Conservation (phyloP, 2,797 vertebrate genomes). For the Falco novaeseelandiae region DNA sequence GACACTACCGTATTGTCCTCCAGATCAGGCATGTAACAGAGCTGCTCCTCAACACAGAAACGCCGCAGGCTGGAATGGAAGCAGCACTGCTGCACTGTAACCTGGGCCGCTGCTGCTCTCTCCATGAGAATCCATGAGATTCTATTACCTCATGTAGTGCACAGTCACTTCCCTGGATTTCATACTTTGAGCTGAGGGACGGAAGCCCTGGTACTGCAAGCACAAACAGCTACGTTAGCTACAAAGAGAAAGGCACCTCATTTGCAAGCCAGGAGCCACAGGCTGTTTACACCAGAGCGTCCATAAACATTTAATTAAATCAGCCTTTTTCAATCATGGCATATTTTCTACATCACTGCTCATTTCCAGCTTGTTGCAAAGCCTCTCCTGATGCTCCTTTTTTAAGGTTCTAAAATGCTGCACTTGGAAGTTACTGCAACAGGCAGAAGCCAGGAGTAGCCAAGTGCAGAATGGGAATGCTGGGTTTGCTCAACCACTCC, state of each 20-base stretch:
- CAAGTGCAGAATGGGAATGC: neutral
- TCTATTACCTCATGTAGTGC: neutral
- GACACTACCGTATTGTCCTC: neutral
- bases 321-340: neutral
- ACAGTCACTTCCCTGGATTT: neutral
- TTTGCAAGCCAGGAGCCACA: slow-evolving; percentile 28
- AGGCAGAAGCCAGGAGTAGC: neutral
- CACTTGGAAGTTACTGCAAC: neutral
- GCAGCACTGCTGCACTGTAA: neutral
- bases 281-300: slow-evolving; percentile 28
- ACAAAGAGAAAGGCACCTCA: neutral
- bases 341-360: slow-evolving; percentile 35
- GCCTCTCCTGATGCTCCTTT: neutral
- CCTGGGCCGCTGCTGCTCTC: neutral
- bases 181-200: neutral
- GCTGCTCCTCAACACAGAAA: neutral
- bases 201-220: neutral
- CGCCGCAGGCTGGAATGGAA: neutral
- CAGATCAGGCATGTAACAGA: neutral
- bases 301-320: slow-evolving; percentile 47
- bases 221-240: neutral
- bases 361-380: slow-evolving; percentile 10
- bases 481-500: neutral
- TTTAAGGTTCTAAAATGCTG: neutral
- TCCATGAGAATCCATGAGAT: too few species aligned